Evolutionary conservation across 2,888 invertebrate genomes (phyloP).

Genomic region (Dolichomitus sp.): DNA sequence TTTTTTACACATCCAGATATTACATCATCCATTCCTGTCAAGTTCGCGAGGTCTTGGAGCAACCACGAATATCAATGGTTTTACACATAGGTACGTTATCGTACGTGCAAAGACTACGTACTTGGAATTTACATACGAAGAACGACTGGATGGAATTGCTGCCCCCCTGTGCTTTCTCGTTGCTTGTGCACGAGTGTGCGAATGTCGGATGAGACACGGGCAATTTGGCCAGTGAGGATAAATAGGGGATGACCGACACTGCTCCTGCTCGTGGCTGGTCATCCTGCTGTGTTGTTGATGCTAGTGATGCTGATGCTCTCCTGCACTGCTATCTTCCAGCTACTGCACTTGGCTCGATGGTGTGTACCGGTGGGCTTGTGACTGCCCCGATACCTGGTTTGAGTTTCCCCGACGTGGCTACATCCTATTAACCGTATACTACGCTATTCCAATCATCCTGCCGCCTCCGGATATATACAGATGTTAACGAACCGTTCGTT

Average conservation of each 20-base stretch:
- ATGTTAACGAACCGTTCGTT: constrained; percentile 69
- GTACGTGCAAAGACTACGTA: constrained; percentile 11
- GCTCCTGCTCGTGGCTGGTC: constrained; percentile 40
- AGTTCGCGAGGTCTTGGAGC: not conserved
- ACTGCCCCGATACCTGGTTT: constrained; percentile 51
- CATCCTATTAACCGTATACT: constrained; percentile 71
- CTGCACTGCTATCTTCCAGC: constrained; percentile 20
- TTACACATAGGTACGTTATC: constrained; percentile 10
- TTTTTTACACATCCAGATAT: constrained; percentile 2
- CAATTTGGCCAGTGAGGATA: constrained; percentile 69
- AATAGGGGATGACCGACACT: constrained; percentile 66
- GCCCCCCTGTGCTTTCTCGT: not conserved
- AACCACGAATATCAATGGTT: constrained; percentile 12
- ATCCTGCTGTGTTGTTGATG: constrained; percentile 55
- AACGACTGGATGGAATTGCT: constrained; percentile 19
- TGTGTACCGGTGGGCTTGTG: constrained; percentile 26
- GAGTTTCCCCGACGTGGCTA: constrained; percentile 64
- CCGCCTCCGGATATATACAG: constrained; percentile 55
- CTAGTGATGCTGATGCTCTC: not conserved
- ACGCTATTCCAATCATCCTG: constrained; percentile 52
- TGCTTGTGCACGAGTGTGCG: not conserved
- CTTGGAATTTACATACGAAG: constrained; percentile 17
- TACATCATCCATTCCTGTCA: constrained; percentile 17
- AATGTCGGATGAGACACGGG: constrained; percentile 63
- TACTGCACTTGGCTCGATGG: constrained; percentile 11